Conservation (phyloP, 2,888 invertebrate species). For the Hoplodrina ambigua region DNA sequence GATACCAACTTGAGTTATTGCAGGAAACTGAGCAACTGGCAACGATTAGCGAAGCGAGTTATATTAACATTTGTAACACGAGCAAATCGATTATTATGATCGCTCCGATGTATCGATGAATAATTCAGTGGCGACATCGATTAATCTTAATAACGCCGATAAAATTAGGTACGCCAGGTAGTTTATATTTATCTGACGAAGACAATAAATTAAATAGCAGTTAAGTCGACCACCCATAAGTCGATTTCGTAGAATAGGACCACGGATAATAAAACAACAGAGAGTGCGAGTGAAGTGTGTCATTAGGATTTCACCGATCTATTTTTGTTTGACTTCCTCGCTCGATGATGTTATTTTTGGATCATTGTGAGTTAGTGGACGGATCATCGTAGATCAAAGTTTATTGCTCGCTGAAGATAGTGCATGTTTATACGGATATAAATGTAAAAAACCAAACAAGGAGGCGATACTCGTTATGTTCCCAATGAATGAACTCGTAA, state of each 20-base stretch:
- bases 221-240: conserved; percentile 80
- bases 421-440: conserved; percentile 59
- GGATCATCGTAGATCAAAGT: conserved; percentile 81
- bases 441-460: conserved; percentile 57
- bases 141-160: conserved; percentile 60
- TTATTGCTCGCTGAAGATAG: conserved; percentile 75
- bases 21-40: conserved; percentile 53
- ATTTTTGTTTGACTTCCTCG: conserved; percentile 76
- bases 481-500: conserved; percentile 59
- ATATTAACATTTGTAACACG: conserved; percentile 47
- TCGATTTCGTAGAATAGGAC: conserved; percentile 75
- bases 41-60: conserved; percentile 52
- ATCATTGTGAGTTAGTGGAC: conserved; percentile 70
- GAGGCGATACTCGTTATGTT: conserved; percentile 55
- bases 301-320: conserved; percentile 83
- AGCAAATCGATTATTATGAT: conserved; percentile 63
- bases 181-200: conserved; percentile 57
- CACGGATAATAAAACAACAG: conserved; percentile 71
- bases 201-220: conserved; percentile 71
- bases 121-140: conserved; percentile 63
- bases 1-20: conserved; percentile 68
- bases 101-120: conserved; percentile 59
- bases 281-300: conserved; percentile 81
- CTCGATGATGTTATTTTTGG: conserved; percentile 73
- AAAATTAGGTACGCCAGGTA: conserved; percentile 46